Evolutionary conservation across 1,140 invertebrate species (phyloP).

Genomic region (Meteorus sp.): DNA sequence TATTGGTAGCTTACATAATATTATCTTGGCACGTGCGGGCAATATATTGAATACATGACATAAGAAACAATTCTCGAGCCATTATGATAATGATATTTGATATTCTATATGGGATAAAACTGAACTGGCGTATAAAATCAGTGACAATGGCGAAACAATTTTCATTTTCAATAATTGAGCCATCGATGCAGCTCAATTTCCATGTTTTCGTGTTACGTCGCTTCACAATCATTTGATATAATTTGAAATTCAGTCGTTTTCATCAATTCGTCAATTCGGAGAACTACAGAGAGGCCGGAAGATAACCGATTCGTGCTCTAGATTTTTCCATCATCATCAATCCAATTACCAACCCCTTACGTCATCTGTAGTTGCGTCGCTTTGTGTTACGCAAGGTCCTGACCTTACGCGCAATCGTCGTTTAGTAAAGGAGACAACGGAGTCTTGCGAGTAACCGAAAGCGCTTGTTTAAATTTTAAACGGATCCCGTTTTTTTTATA

Average conservation of each 20-base stretch:
- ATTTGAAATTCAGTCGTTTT: neutral
- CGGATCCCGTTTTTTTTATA: neutral
- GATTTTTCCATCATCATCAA: slow-evolving; percentile 23
- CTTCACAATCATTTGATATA: neutral
- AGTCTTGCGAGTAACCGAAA: too few relatives aligned
- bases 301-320: slow-evolving; percentile 27
- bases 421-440: neutral
- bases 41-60: slow-evolving; percentile 40
- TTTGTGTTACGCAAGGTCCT: slow-evolving; percentile 30
- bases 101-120: slow-evolving; percentile 44
- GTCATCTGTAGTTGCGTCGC: slow-evolving; percentile 25
- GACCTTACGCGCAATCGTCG: slow-evolving; percentile 26
- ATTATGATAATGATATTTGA: slow-evolving; percentile 43
- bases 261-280: neutral
- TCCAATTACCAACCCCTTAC: slow-evolving; percentile 26
- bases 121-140: slow-evolving; percentile 40
- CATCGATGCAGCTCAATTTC: neutral
- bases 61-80: slow-evolving; percentile 48
- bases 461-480: too few relatives aligned
- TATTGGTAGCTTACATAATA: slow-evolving; percentile 16
- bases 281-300: neutral
- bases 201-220: too few relatives aligned
- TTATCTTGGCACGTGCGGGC: slow-evolving; percentile 28
- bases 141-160: slow-evolving; percentile 1
- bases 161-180: neutral